Conservation (phyloP, 2,888 invertebrate genomes). For the Podabrus alpinus region DNA sequence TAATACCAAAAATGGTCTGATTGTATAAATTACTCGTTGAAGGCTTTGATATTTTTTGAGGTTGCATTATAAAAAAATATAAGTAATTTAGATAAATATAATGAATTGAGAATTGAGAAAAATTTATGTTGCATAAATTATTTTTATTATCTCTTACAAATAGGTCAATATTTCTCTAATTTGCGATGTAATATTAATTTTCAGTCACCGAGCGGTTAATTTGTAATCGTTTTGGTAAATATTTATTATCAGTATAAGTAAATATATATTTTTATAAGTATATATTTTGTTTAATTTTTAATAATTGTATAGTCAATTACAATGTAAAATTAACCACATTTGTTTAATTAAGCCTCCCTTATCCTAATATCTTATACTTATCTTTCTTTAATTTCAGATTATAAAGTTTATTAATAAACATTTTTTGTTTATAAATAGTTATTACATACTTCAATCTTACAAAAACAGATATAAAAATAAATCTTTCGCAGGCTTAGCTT, state of each 20-base stretch:
- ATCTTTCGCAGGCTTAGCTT: too few relatives aligned
- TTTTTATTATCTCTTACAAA: neutral
- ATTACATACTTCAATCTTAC: too few relatives aligned
- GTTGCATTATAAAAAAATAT: neutral
- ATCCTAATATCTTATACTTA: neutral
- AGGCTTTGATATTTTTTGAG: neutral
- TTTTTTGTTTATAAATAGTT: too few relatives aligned
- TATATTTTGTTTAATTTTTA: conserved; percentile 14
- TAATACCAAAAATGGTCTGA: neutral
- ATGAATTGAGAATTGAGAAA: neutral
- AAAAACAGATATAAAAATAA: too few relatives aligned
- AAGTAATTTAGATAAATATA: neutral
- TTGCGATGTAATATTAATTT: neutral
- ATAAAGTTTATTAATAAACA: neutral
- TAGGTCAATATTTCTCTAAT: neutral
- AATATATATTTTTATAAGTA: conserved; percentile 22
- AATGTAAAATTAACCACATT: neutral
- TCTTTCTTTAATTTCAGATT: neutral
- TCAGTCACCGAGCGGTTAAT: neutral
- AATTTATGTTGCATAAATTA: neutral
- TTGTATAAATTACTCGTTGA: neutral
- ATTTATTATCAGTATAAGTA: conserved; percentile 16
- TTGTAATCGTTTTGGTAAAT: neutral
- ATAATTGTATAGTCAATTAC: neutral
- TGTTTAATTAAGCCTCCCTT: neutral